Base-by-base conservation (phyloP, 2,888 invertebrate genomes). In the Brachyptera putata region DNA sequence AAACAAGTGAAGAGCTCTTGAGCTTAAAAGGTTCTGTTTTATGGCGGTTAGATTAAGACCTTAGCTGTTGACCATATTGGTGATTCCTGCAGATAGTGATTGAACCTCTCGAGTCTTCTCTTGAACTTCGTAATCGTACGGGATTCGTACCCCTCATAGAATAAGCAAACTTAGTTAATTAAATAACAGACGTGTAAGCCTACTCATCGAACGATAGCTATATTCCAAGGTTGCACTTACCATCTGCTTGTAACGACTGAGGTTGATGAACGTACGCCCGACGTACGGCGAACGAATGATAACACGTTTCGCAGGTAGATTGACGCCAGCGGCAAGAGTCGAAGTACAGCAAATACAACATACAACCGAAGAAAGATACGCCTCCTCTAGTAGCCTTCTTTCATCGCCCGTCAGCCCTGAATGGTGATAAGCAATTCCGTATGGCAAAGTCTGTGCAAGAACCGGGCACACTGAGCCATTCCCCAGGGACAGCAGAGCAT, bases 311-410 rank as follows among this genome's bases (percentile, higher is more conserved):
- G 96, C 96, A 13, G 97, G 97, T 66, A 98, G 80, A 81, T 98
- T 98, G 25, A 98, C 95, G 2, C 97, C 97, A 21, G 97, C 96
- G n/a, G 97, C 97, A 65, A 98, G 78, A 0, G 97, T 98, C 1
- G 96, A 95, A 0, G 97, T 98, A 72, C 95, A 96, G 72, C 95
- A 92, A 65, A 98, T 81, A 26, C 95, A 89, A 63, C 86, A 89
- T 34, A 98, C 76, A n/a, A 84, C 84, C 0, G 93, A 92, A n/a
- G 81, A 79, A 64, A 87, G 82, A 73, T 89, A 95, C 1, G 85
- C 89, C 59, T 89, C 90, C 73, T 97, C 96, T 14, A 97, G 78
- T 56, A 92, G 77, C 65, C 80, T 80, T 26, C 96, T 77, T 77
- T 98, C 97, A 70, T 95, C 95, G 5, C 80, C 80, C 2, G 92